phyloP scores from a whole-genome alignment of 2,113 vertebrate genomes.

The Columba janthina region DNA sequence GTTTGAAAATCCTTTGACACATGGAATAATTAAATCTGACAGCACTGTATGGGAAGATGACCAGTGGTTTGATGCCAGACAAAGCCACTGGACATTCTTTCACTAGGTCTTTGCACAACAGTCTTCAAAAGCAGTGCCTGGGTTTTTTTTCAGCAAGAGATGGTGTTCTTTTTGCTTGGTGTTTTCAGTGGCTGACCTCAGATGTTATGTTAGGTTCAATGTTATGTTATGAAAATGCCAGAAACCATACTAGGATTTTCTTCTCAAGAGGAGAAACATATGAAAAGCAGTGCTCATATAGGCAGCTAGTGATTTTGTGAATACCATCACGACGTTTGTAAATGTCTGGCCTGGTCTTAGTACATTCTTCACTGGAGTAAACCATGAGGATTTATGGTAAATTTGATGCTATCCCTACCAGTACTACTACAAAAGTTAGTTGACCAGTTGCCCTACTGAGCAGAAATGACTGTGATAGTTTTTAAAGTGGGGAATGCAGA shows the following conservation, averaged over 20 bases:
- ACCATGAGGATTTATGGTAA: not conserved
- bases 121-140: not conserved
- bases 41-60: not conserved
- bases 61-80: not conserved
- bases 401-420: not conserved
- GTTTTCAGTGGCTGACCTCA: not conserved
- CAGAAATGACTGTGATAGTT: not conserved
- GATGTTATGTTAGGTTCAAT: not conserved
- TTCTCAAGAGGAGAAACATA: not conserved
- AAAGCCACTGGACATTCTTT: not conserved
- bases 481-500: not conserved
- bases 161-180: not conserved
- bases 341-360: not conserved
- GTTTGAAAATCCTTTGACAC: not conserved
- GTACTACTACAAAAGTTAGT: not conserved
- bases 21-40: not conserved
- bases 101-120: not conserved
- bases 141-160: not conserved
- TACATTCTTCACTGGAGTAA: not conserved
- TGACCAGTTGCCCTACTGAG: not conserved
- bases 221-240: not conserved
- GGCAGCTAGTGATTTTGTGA: not conserved
- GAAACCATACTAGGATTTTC: not conserved
- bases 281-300: not conserved
- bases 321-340: not conserved